Percentiles rank a stretch among this genome's conserved stretches.
Evolutionary conservation across 2,797 vertebrate genomes (phyloP).

Genomic region (Cygnus olor): DNA sequence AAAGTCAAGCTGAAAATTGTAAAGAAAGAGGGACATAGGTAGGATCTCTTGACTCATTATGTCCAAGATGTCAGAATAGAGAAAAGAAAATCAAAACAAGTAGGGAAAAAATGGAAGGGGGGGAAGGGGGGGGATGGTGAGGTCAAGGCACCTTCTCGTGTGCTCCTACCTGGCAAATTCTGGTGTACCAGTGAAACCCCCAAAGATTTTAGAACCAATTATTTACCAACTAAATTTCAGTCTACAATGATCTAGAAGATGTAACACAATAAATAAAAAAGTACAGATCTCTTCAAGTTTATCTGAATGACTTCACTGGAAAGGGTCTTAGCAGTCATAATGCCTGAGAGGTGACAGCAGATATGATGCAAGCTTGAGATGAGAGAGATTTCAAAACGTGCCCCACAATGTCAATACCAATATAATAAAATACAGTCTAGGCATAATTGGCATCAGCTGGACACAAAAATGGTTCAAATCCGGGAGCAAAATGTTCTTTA

Average conservation of each 20-base stretch:
- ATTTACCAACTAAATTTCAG: background rate
- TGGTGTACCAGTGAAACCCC: background rate
- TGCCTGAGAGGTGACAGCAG: background rate
- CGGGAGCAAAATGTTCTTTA: background rate
- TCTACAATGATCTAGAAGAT: background rate
- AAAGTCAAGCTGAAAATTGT: background rate
- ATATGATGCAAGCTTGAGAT: background rate
- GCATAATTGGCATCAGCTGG: background rate
- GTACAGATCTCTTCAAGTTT: background rate
- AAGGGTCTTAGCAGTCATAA: background rate
- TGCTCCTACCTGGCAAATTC: background rate
- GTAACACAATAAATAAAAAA: background rate
- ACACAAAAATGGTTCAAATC: background rate
- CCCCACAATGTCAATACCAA: background rate
- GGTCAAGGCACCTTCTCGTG: background rate
- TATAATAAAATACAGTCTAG: background rate
- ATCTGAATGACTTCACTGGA: background rate
- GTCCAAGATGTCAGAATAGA: background rate
- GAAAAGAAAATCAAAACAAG: background rate
- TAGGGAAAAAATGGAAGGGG: background rate
- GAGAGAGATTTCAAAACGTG: background rate
- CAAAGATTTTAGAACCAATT: background rate
- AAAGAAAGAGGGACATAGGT: background rate
- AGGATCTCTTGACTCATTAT: background rate
- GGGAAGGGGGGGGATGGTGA: no score